Conservation (phyloP, 2,113 vertebrate genomes). For the Cyrtonyx montezumae region DNA sequence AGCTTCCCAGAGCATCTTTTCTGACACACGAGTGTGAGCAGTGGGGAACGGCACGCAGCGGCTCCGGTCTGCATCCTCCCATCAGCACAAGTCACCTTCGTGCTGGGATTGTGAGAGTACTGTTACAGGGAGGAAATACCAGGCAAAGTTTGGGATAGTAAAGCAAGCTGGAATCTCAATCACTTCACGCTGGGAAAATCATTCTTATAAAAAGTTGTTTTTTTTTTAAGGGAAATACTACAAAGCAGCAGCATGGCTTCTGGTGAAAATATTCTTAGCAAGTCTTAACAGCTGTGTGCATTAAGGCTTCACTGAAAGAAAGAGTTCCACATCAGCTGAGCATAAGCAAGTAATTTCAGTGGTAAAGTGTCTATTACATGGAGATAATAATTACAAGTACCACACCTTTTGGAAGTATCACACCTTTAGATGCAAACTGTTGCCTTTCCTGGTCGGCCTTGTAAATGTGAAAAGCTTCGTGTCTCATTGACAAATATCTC, state of each 20-base stretch:
- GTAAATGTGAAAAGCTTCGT: background rate
- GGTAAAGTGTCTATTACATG: background rate
- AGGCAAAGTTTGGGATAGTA: background rate
- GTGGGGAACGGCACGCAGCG: background rate
- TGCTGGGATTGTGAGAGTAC: background rate
- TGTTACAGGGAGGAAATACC: constrained; percentile 10
- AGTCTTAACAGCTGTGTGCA: background rate
- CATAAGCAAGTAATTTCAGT: background rate
- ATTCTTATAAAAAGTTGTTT: accelerated
- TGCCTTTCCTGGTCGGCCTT: background rate
- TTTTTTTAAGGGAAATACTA: background rate
- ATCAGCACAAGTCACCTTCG: background rate
- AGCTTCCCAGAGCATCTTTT: background rate
- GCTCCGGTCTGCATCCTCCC: background rate
- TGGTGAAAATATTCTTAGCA: accelerated
- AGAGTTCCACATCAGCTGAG: background rate
- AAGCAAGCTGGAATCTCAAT: constrained; percentile 6
- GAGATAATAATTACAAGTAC: too few species aligned
- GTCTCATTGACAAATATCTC: background rate
- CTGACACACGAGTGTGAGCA: background rate
- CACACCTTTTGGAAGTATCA: background rate
- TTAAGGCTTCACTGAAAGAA: background rate
- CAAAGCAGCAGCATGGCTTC: background rate
- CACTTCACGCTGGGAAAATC: background rate
- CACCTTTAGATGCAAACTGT: background rate